phyloP scores from a whole-genome alignment of 2,113 vertebrate species.

The Pseudopipra pipra region DNA sequence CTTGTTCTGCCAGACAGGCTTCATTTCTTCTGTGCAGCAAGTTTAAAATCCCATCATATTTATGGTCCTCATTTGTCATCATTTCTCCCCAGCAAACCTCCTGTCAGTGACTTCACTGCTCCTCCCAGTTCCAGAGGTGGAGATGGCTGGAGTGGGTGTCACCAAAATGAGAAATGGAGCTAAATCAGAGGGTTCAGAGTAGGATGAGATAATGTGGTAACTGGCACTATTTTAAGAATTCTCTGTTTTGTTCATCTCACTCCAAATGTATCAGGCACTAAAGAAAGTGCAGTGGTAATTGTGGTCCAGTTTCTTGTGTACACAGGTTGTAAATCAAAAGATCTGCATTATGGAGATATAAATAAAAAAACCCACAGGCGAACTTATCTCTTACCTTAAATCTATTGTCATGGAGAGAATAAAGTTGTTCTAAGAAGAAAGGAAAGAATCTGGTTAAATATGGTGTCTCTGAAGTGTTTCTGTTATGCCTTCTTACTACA shows the following conservation, averaged over 20 bases:
- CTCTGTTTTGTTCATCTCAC: neutral
- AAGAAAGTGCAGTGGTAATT: neutral
- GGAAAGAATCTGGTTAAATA: neutral
- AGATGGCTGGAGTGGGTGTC: neutral
- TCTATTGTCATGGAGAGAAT: neutral
- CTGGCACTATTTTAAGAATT: neutral
- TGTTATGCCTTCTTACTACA: neutral
- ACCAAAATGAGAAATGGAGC: neutral
- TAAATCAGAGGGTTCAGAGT: neutral
- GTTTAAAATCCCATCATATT: neutral
- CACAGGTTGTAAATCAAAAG: neutral
- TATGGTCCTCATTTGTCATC: neutral
- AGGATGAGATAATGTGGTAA: conserved; percentile 24
- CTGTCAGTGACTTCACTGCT: neutral
- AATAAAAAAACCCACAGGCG: neutral
- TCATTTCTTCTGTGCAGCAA: neutral
- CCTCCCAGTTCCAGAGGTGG: neutral
- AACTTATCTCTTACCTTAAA: neutral
- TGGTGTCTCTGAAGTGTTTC: neutral
- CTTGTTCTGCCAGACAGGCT: neutral
- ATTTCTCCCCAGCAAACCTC: neutral
- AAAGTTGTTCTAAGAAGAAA: neutral
- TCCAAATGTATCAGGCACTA: neutral
- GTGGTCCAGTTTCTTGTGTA: neutral
- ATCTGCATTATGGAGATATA: neutral